Evolutionary conservation across 2,797 vertebrate species (phyloP).

Genomic region (Danio aesculapii): DNA sequence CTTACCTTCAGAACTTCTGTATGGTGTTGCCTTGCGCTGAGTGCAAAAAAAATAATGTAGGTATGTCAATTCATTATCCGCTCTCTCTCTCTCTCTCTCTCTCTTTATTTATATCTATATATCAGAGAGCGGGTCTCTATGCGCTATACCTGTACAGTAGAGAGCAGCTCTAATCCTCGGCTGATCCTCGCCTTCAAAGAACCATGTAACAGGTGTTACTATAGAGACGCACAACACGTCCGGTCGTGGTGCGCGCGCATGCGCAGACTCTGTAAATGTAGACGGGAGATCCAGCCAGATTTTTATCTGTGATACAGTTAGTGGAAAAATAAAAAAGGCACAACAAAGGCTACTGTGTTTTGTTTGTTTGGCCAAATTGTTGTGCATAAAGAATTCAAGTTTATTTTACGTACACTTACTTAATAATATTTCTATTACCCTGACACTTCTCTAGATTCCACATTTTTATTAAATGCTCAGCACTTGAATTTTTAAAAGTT

Average conservation of each 20-base stretch:
- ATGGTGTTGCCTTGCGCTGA: neutral
- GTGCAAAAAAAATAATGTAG: neutral
- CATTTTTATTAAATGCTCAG: neutral
- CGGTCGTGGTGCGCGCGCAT: conserved; percentile 65
- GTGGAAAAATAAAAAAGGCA: conserved; percentile 25
- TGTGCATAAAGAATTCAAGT: neutral
- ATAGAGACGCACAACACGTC: conserved; percentile 79
- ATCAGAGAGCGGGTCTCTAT: conserved; percentile 19
- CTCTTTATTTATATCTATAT: no score
- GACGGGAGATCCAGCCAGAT: conserved; percentile 21
- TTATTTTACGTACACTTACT: neutral
- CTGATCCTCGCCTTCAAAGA: conserved; percentile 54
- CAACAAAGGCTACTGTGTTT: neutral
- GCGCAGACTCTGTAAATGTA: conserved; percentile 60
- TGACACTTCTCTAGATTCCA: neutral
- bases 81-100: no score
- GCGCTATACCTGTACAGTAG: conserved; percentile 57
- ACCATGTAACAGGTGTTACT: conserved; percentile 75
- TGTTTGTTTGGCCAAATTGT: neutral
- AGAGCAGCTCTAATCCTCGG: conserved; percentile 71
- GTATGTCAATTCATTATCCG: neutral
- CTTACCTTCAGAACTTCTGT: conserved; percentile 17
- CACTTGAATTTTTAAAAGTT: neutral
- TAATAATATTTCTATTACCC: neutral
- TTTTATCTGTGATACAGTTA: conserved; percentile 45